Evolutionary conservation across 2,113 vertebrate species (phyloP), one percentile per base, ranked within the genome.

Genomic region (Sigmodon hispidus): DNA sequence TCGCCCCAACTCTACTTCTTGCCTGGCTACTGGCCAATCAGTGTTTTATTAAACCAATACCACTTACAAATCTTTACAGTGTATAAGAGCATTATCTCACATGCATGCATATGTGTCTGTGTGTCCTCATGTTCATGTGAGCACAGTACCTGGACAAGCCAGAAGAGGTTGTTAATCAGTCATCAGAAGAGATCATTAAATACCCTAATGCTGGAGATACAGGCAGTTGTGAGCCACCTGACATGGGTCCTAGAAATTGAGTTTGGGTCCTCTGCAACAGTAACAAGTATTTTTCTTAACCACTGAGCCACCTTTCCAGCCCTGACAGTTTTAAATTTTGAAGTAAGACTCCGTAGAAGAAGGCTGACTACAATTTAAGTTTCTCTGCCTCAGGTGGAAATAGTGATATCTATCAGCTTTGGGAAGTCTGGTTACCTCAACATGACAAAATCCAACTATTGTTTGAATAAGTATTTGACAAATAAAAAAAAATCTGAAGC

Each of bases 401-500:
- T 24, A 81, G 79, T 59, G 52, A 81, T 57, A 80, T 57, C 52
- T 7, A 4, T 7, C 34, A 59, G 36, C 34, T 26, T 26, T 85
- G 69, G 40, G 85, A 83, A 95, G 26, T 45, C 80, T 57, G 45
- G 12, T 89, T 80, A 50, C 92, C 69, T 17, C 4, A 4, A 24
- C 91, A 40, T 40, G 55, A 81, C 69, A 93, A 92, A 87, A 76
- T 69, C 22, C 36, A 63, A 84, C 7, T 34, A 21, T 50, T 22
- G 88, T 73, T 55, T 96, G 13, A 75, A 12, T 29, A 70, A 59
- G 26, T 81, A 43, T 89, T 50, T 83, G 34, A 90, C 63, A 61
- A 95, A 88, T 34, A 34, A 67, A 69, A 70, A 57, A 43, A 94
- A 48, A 79, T 88, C 17, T 84, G 43, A 87, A 90, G 93, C 29